Percentiles rank a stretch among this genome's conserved stretches.
phyloP scores from a whole-genome alignment of 2,113 vertebrate species.

The Pelecanus crispus region DNA sequence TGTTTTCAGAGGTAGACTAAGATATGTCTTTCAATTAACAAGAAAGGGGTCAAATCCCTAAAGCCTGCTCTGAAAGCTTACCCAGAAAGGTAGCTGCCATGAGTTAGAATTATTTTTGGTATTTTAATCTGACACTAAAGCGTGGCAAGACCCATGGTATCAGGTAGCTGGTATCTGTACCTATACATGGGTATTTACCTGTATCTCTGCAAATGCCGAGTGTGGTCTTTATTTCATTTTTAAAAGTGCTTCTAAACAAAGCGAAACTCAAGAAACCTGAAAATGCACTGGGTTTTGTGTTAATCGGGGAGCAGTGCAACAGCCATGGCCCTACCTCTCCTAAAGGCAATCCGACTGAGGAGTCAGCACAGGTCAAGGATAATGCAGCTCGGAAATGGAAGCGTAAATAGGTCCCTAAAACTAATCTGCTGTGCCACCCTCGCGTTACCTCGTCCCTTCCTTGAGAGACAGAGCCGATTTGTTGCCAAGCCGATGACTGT shows the following conservation, averaged over 20 bases:
- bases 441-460: neutral
- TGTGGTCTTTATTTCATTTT: neutral
- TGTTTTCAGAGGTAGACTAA: neutral
- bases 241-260: neutral
- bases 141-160: neutral
- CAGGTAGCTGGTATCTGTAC: neutral
- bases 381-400: neutral
- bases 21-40: neutral
- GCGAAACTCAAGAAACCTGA: neutral
- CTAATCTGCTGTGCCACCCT: conserved; percentile 47
- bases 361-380: conserved; percentile 4
- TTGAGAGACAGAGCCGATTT: neutral
- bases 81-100: neutral
- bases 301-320: neutral
- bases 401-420: neutral
- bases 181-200: neutral
- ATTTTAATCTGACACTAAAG: neutral
- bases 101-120: neutral
- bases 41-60: neutral
- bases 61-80: neutral
- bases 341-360: neutral
- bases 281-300: accelerated
- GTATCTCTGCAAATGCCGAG: neutral
- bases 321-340: neutral
- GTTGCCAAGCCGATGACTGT: accelerated